Evolutionary conservation across 2,797 vertebrate species (phyloP), one percentile per base, ranked within the genome.

Genomic region (Psittacula derbiana): DNA sequence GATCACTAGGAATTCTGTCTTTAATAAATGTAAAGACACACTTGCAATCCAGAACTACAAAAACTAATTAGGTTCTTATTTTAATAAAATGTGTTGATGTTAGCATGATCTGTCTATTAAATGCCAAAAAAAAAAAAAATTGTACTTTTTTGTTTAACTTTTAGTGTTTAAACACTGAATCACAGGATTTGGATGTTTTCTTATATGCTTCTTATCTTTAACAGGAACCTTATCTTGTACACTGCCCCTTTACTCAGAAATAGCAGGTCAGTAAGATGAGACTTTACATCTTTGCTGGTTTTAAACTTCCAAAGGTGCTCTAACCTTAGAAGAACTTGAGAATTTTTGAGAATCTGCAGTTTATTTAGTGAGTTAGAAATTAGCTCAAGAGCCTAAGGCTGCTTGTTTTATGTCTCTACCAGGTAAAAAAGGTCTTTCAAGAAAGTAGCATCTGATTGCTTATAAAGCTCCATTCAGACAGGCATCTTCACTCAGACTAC

Each of bases 231-330:
- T 74, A 23, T 17, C n/a, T 65, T 3, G 3, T n/a, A 20, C 10
- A 41, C 14, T 47, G 12, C 10, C 3, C 2, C 10, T 80, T 90
- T 55, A 67, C 13, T 78, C 11, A 70, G 28, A 85, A 70, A 55
- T 8, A 62, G 2, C 3, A 52, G 6, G 21, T 55, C 30, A 1
- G 2, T 67, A 55, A 67, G n/a, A 84, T 13, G 15, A n/a, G 1
- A 60, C 2, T 12, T 66, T 43, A 40, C 0, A 1, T 40, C 13
- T 82, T 18, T 24, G 2, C 8, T 10, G 1, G 7, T 67, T 88
- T 82, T 80, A 84, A 69, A 66, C 23, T 40, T 75, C 46, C 10
- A 46, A 65, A 5, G 2, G 1, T 53, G 2, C 11, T 72, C 23
- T 57, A 43, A 62, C 17, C 8, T 23, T 14, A 58, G 18, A 1